phyloP scores from a whole-genome alignment of 2,113 vertebrate species.

The Crocuta crocuta region DNA sequence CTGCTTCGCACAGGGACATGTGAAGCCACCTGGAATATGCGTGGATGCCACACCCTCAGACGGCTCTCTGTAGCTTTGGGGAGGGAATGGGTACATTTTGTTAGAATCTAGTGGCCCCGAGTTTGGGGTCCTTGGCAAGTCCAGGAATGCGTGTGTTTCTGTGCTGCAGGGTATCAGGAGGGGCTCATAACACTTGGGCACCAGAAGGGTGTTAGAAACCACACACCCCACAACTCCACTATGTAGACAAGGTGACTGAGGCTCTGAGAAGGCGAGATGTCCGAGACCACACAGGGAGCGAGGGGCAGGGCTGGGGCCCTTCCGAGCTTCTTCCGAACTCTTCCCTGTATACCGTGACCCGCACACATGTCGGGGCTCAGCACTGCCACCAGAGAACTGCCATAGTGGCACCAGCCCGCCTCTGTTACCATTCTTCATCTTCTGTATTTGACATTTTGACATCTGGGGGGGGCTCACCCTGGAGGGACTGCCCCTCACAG shows the following conservation, averaged over 20 bases:
- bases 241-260: not conserved
- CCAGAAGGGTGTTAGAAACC: not conserved
- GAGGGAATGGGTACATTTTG: rapidly evolving
- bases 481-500: too few relatives aligned
- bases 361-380: not conserved
- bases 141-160: not conserved
- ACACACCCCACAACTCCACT: rapidly evolving
- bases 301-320: not conserved
- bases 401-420: rapidly evolving
- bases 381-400: rapidly evolving
- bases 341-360: not conserved
- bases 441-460: not conserved
- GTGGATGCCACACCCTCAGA: not conserved
- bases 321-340: not conserved
- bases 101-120: not conserved
- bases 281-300: rapidly evolving
- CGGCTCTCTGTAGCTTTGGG: rapidly evolving
- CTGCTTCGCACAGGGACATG: rapidly evolving
- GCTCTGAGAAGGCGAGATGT: not conserved
- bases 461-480: not conserved
- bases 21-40: rapidly evolving
- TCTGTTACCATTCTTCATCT: rapidly evolving
- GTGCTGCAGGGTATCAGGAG: rapidly evolving
- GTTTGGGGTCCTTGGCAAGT: not conserved
- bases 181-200: not conserved